These are phyloP conservation scores for Calephelis nemesis DNA, from an alignment of 1,140 invertebrate genomes.

Conservation along the genomic window DNA sequence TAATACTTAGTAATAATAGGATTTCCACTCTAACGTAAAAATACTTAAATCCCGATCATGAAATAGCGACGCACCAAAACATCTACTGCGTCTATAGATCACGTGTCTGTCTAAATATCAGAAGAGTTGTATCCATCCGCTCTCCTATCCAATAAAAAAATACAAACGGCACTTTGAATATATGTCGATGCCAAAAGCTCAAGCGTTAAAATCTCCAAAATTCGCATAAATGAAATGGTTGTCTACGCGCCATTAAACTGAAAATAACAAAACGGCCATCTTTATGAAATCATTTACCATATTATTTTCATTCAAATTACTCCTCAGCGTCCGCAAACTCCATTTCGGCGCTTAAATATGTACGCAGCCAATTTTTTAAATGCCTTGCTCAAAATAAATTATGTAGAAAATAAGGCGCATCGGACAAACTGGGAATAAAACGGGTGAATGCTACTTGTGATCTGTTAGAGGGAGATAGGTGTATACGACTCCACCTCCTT, in stretches of 20 bases:
- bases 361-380: constrained; percentile 72
- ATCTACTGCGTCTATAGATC: too few species aligned
- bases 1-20: too few species aligned
- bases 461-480: constrained; percentile 48
- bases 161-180: background rate
- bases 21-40: too few species aligned
- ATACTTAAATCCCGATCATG: too few species aligned
- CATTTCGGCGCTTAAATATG: constrained; percentile 61
- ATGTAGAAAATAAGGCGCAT: constrained; percentile 69
- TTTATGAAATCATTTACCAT: constrained; percentile 75
- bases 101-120: too few species aligned
- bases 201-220: constrained; percentile 7
- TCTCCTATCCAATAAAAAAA: background rate
- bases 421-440: constrained; percentile 73
- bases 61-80: too few species aligned
- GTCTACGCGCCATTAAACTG: constrained; percentile 55
- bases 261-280: constrained; percentile 55
- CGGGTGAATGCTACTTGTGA: constrained; percentile 55
- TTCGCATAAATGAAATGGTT: constrained; percentile 57
- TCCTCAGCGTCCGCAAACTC: constrained; percentile 54
- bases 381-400: constrained; percentile 75
- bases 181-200: background rate
- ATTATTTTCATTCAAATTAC: constrained; percentile 65
- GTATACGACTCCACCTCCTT: constrained; percentile 37
- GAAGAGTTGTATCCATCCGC: too few species aligned